Evolutionary conservation across 2,888 invertebrate genomes (phyloP).

Genomic region (Drosophila mimetica): DNA sequence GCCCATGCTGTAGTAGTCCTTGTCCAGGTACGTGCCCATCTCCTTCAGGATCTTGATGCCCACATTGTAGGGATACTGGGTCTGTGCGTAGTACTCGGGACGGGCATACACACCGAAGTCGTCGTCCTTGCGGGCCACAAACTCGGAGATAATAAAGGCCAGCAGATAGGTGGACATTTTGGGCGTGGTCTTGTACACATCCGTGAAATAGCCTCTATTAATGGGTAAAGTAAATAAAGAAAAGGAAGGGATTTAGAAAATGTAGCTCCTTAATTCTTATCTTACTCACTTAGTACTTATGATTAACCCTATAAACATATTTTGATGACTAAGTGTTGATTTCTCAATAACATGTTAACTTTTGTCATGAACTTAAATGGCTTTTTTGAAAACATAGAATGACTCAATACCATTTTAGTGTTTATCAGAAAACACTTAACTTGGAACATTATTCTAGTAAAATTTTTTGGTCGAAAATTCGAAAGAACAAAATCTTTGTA

Average conservation of each 20-base stretch:
- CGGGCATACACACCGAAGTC: constrained; percentile 87
- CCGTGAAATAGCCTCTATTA: constrained; percentile 58
- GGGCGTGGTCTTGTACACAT: constrained; percentile 84
- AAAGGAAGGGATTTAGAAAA: not conserved
- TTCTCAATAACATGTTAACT: too few relatives aligned
- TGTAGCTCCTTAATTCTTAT: too few relatives aligned
- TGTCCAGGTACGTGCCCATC: constrained; percentile 86
- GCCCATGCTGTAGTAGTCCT: constrained; percentile 85
- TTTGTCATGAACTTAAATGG: too few relatives aligned
- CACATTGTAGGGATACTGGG: constrained; percentile 88
- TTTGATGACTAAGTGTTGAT: too few relatives aligned
- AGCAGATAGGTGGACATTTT: constrained; percentile 92
- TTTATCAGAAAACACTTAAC: too few relatives aligned
- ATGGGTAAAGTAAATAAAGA: not conserved
- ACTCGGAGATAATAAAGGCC: constrained; percentile 90
- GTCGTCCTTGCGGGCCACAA: constrained; percentile 76
- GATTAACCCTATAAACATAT: too few relatives aligned
- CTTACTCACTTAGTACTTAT: too few relatives aligned
- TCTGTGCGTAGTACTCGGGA: constrained; percentile 88
- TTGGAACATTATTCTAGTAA: too few relatives aligned
- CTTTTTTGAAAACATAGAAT: too few relatives aligned
- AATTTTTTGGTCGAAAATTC: too few relatives aligned
- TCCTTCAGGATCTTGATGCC: constrained; percentile 85
- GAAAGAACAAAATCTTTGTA: too few relatives aligned
- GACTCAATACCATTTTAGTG: too few relatives aligned